Conservation (phyloP, 2,113 vertebrate genomes). For the Prunella himalayana region DNA sequence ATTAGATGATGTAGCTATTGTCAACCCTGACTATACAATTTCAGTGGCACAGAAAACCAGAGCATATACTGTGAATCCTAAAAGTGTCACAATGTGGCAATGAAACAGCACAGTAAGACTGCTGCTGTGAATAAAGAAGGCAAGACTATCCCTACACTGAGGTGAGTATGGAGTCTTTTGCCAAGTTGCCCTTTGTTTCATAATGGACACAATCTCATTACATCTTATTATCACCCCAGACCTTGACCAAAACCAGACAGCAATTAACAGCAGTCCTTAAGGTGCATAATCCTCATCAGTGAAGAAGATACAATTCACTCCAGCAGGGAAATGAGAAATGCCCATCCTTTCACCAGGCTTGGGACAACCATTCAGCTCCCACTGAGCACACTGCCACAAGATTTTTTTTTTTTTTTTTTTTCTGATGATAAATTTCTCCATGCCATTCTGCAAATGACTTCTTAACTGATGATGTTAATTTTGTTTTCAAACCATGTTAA, state of each 20-base stretch:
- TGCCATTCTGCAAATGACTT: background rate
- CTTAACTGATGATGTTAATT: background rate
- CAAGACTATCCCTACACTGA: background rate
- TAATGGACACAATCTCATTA: background rate
- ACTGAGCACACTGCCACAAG: rapidly evolving
- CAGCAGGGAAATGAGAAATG: background rate
- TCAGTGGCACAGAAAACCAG: background rate
- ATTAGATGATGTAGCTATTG: background rate
- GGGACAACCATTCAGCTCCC: rapidly evolving
- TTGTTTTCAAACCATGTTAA: background rate
- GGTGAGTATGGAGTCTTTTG: background rate
- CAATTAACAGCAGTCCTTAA: background rate
- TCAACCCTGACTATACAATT: background rate
- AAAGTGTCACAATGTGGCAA: background rate
- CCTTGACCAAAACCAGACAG: background rate
- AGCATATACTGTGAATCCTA: background rate
- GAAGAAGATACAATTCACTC: background rate
- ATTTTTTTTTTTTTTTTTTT: background rate
- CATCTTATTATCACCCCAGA: background rate
- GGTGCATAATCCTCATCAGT: background rate
- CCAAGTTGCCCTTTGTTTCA: background rate
- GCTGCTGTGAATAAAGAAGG: background rate
- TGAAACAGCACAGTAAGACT: background rate
- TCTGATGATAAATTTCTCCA: background rate
- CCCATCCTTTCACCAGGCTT: rapidly evolving